Evolutionary conservation across 2,797 vertebrate species (phyloP).

Genomic region (Epinephelus malabaricus): DNA sequence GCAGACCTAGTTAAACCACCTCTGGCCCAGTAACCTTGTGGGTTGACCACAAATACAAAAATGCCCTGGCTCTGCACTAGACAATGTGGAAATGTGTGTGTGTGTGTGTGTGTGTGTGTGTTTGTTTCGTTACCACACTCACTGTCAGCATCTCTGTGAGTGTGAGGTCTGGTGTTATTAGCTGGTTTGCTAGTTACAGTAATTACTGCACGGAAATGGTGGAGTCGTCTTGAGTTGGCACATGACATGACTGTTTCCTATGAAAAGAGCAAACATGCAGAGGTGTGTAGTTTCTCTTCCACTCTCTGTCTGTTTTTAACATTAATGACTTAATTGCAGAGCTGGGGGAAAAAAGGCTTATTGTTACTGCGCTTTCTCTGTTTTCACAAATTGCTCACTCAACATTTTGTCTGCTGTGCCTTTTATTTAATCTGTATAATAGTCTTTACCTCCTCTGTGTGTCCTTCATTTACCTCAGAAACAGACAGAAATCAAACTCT

Average conservation of each 20-base stretch:
- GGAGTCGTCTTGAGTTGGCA: conserved; percentile 10
- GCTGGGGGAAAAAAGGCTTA: background rate
- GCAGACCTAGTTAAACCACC: conserved; percentile 41
- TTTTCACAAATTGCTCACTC: conserved; percentile 29
- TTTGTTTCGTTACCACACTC: conserved; percentile 22
- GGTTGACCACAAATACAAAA: conserved; percentile 44
- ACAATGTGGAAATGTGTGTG: conserved; percentile 13
- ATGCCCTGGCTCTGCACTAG: conserved; percentile 32
- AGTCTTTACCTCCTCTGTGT: conserved; percentile 14
- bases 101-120: background rate
- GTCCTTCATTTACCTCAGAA: conserved; percentile 18
- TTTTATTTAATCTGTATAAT: conserved; percentile 18
- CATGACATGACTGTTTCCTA: conserved; percentile 5
- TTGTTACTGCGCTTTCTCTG: background rate
- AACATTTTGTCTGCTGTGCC: conserved; percentile 13
- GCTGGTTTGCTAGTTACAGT: conserved; percentile 38
- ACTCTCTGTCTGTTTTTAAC: background rate
- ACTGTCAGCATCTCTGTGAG: conserved; percentile 26
- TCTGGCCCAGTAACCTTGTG: conserved; percentile 24
- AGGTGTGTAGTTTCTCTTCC: background rate
- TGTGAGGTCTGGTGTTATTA: conserved; percentile 36
- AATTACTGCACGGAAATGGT: conserved; percentile 32
- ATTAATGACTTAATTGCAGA: conserved; percentile 18
- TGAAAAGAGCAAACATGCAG: conserved; percentile 24
- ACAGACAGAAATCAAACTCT: conserved; percentile 17